Evolutionary conservation across 2,113 vertebrate species (phyloP).

Genomic region (Leptosomus discolor): DNA sequence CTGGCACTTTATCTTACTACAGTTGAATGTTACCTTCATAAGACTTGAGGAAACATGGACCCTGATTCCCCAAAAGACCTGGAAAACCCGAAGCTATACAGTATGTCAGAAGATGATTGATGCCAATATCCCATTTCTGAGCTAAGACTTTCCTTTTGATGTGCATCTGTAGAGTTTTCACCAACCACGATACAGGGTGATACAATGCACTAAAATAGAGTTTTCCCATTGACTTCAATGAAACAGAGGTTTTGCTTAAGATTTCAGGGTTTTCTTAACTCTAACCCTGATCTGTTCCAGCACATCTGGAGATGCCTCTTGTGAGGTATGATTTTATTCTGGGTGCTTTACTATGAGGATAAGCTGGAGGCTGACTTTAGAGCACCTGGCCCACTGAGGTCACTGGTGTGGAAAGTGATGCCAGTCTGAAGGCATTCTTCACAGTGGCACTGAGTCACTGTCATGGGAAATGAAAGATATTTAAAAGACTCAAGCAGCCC

Average conservation of each 20-base stretch:
- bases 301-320: neutral
- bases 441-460: neutral
- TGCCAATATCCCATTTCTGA: neutral
- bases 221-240: neutral
- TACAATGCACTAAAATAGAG: neutral
- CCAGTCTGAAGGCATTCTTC: accelerated
- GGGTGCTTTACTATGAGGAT: neutral
- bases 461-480: neutral
- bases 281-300: neutral
- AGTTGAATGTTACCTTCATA: neutral
- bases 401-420: neutral
- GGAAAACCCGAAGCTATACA: neutral
- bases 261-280: neutral
- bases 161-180: neutral
- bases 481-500: neutral
- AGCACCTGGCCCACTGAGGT: neutral
- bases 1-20: neutral
- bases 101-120: neutral
- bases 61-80: neutral
- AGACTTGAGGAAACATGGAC: neutral
- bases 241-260: neutral
- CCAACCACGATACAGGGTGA: neutral
- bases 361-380: neutral
- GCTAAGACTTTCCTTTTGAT: neutral
- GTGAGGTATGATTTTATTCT: neutral